Evolutionary conservation across 1,140 invertebrate genomes (phyloP).

Genomic region (Ganaspis sp.): DNA sequence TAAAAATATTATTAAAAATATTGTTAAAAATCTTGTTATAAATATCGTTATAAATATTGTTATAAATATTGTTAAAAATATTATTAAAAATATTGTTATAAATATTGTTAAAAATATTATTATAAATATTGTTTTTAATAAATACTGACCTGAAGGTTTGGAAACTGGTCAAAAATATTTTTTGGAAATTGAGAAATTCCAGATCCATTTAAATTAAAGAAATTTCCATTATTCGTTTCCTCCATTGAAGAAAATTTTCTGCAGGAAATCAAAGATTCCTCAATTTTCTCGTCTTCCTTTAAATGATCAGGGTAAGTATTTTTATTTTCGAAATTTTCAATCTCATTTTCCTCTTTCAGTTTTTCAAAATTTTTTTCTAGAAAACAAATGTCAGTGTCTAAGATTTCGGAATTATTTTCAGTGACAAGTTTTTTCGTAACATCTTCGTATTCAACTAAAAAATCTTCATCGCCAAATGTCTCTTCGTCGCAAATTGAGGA

Average conservation of each 20-base stretch:
- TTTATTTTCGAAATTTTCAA: neutral
- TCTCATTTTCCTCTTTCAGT: neutral
- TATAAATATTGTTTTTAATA: no score
- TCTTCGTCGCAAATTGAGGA: neutral
- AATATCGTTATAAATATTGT: no score
- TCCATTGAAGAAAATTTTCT: neutral
- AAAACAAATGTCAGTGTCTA: neutral
- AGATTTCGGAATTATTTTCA: neutral
- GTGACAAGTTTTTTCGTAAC: neutral
- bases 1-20: slow-evolving; percentile 37
- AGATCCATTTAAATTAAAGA: slow-evolving; percentile 52
- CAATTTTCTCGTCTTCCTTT: neutral
- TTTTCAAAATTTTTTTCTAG: neutral
- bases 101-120: no score
- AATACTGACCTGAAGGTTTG: slow-evolving; percentile 52
- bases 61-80: no score
- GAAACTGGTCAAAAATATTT: slow-evolving; percentile 51
- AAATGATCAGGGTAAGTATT: neutral
- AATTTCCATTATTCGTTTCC: slow-evolving; percentile 6
- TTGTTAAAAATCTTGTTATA: no score
- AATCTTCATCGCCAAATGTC: neutral
- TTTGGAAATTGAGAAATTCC: slow-evolving; percentile 53
- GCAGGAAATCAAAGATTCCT: neutral
- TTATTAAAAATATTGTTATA: no score
- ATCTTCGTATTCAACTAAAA: neutral